Percentiles rank a stretch among this genome's conserved stretches.
phyloP scores from a whole-genome alignment of 2,797 vertebrate species.

The Sebastes baramenuke region DNA sequence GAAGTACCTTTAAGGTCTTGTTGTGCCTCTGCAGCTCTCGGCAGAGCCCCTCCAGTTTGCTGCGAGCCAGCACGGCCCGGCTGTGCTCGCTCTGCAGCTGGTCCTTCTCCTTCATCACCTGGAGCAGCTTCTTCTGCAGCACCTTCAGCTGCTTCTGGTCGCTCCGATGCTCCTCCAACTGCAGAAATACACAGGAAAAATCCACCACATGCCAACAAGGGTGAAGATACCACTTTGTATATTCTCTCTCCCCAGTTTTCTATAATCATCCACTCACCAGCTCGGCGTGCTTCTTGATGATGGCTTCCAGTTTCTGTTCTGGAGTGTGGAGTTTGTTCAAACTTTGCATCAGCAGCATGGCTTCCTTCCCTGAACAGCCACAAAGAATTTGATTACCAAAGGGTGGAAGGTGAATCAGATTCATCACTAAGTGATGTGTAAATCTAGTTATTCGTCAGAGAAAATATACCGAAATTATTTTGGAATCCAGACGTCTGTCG shows the following conservation, averaged over 20 bases:
- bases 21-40: conserved; percentile 98
- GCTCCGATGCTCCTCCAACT: conserved; percentile 94
- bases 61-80: conserved; percentile 92
- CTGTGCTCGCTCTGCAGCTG: conserved; percentile 97
- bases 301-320: conserved; percentile 92
- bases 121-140: conserved; percentile 92
- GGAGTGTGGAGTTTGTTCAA: conserved; percentile 91
- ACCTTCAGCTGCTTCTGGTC: conserved; percentile 95
- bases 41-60: conserved; percentile 96
- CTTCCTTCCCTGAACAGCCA: conserved; percentile 90
- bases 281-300: conserved; percentile 97
- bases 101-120: conserved; percentile 95
- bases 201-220: not conserved
- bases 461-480: not conserved
- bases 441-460: not conserved
- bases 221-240: not conserved
- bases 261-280: conserved; percentile 84
- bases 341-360: conserved; percentile 93
- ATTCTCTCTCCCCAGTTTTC: not conserved
- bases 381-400: not conserved
- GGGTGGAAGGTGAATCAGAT: not conserved
- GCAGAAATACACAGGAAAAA: conserved; percentile 5
- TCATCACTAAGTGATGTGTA: not conserved
- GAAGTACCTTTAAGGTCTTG: conserved; percentile 92
- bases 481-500: not conserved